Conservation (phyloP, 2,888 invertebrate genomes). For the Euzophera pinguis region DNA sequence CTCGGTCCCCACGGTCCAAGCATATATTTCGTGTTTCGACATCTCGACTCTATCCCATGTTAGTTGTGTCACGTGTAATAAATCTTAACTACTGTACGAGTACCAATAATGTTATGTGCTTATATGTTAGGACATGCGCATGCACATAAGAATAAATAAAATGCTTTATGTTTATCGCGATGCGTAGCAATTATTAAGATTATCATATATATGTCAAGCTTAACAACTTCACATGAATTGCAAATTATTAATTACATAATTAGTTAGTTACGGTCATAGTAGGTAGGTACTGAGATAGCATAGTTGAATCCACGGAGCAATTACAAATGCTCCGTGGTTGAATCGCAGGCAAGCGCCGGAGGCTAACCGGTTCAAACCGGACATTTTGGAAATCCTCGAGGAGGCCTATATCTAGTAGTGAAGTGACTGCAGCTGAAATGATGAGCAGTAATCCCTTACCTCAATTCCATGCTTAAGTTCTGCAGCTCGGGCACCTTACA, state of each 20-base stretch:
- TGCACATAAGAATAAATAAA: background rate
- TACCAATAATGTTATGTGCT: background rate
- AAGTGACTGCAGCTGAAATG: too few relatives aligned
- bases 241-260: background rate
- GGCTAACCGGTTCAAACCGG: too few relatives aligned
- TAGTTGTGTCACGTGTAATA: too few relatives aligned
- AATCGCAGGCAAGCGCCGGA: too few relatives aligned
- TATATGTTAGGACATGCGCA: background rate
- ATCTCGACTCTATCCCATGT: too few relatives aligned
- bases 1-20: too few relatives aligned
- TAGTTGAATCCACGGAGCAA: too few relatives aligned
- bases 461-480: constrained; percentile 45
- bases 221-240: background rate
- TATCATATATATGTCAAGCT: constrained; percentile 2
- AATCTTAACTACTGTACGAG: too few relatives aligned
- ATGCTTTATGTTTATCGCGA: background rate
- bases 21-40: too few relatives aligned
- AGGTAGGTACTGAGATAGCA: too few relatives aligned
- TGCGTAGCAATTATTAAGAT: background rate
- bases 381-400: too few relatives aligned
- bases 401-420: background rate
- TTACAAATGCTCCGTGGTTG: too few relatives aligned
- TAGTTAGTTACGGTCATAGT: background rate
- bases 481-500: constrained; percentile 57
- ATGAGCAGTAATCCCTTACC: constrained; percentile 37